Evolutionary conservation across 2,113 vertebrate species (phyloP).

Genomic region (Alethe diademata): DNA sequence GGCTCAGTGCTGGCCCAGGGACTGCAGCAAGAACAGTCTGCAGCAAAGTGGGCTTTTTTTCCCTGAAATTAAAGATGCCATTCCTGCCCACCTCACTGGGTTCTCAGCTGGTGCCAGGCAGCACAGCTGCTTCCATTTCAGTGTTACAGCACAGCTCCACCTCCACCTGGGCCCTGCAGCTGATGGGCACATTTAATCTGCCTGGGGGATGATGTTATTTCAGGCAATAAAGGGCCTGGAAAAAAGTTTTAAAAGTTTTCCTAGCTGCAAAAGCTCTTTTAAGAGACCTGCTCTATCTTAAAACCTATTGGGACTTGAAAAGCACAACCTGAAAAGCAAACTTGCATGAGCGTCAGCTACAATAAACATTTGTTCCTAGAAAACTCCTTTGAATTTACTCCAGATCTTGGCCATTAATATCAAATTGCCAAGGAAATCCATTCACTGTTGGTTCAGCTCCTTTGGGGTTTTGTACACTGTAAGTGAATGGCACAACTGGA

Average conservation of each 20-base stretch:
- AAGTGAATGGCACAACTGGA: not conserved
- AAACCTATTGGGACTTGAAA: not conserved
- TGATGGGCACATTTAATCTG: not conserved
- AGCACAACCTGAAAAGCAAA: not conserved
- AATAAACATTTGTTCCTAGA: not conserved
- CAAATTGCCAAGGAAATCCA: not conserved
- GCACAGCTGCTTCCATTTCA: not conserved
- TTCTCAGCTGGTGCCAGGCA: conserved; percentile 5
- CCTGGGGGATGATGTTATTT: not conserved
- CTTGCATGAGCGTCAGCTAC: not conserved
- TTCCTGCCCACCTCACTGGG: not conserved
- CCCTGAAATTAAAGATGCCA: not conserved
- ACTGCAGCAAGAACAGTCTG: not conserved
- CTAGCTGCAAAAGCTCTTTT: not conserved
- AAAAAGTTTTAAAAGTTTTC: not conserved
- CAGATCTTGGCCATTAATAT: not conserved
- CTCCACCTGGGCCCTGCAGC: not conserved
- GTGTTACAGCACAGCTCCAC: not conserved
- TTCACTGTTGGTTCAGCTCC: not conserved
- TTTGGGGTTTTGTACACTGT: not conserved
- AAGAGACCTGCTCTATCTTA: not conserved
- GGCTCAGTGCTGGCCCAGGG: not conserved
- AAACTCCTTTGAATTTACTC: not conserved
- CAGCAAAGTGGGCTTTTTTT: accelerated
- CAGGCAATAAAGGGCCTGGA: not conserved